Evolutionary conservation across 2,888 invertebrate species (phyloP), one percentile per base, ranked within the genome.

Genomic region (Hirtodrosophila duncani): DNA sequence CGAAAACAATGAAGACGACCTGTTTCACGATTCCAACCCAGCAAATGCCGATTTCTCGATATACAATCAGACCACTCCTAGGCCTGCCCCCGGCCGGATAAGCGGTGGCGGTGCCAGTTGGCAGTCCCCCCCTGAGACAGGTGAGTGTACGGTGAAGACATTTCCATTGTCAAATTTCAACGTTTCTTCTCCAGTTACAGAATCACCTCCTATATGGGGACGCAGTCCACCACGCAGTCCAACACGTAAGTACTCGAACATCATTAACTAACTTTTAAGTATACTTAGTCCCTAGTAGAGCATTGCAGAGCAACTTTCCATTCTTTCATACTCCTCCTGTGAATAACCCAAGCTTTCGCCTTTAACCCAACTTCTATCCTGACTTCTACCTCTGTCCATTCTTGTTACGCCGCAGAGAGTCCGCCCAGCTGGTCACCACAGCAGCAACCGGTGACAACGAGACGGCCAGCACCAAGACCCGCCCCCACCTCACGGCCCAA

Each of bases 11-110:
- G 63, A 67, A 2, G 6, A 7, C 0, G 37, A 58, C 17, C 46
- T 85, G 13, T 49, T 68, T 20, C 84, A 83, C 29, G 53, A 78
- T 36, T 70, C 84, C 1, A 39, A 74, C 29, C 80, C 71, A 0
- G 36, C 26, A 0, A 43, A 67, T 36, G 77, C 78, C 3, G 79
- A 83, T 44, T 74, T 53, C 9, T 62, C 72, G 1, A 2, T 43
- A 2, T 58, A 45, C 53, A 10, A 59, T 17, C 3, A 17, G 0
- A 17, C 31, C n/a, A n/a, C n/a, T n/a, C n/a, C n/a, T 3, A 42
- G 36, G 4, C 66, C 74, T 8, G 11, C 1, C 0, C 3, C 7
- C 1, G 14, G 14, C 0, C 9, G 4, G 3, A 23, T 2, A n/a
- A n/a, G n/a, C n/a, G 3, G 10, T 9, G 24, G 10, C 2, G 9